A percentile compares a stretch with the other conserved stretches of the same genome.
Conservation (phyloP, 2,113 vertebrate species). For the Microcebus ravelobensis region DNA sequence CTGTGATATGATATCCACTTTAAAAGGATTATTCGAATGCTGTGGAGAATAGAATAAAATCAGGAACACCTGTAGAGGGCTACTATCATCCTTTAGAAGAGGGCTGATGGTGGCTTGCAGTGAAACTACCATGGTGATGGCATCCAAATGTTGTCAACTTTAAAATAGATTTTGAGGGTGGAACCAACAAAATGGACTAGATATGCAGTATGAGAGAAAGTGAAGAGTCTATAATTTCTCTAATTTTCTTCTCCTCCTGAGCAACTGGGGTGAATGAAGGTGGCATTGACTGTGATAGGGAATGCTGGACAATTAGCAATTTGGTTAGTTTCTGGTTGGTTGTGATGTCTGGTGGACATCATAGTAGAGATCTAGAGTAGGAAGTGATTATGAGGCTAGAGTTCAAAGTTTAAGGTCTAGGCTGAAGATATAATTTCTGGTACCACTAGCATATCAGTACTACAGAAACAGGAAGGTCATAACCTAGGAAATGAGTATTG, state of each 20-base stretch:
- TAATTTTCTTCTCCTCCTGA: not conserved
- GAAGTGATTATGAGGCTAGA: not conserved
- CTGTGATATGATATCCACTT: not conserved
- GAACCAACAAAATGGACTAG: not conserved
- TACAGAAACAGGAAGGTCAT: not conserved
- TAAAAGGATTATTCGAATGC: not conserved
- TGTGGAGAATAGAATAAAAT: not conserved
- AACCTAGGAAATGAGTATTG: not conserved
- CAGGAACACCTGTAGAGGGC: not conserved
- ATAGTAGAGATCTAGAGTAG: not conserved
- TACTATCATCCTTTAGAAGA: not conserved
- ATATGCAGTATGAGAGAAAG: not conserved
- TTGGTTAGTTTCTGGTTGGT: not conserved
- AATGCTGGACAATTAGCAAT: not conserved
- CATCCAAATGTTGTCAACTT: not conserved
- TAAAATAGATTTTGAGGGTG: not conserved
- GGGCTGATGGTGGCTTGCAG: not conserved
- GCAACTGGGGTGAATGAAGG: not conserved
- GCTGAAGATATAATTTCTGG: not conserved
- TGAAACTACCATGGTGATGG: fast-evolving
- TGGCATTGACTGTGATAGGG: not conserved
- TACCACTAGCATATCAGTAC: not conserved
- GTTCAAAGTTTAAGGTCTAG: not conserved
- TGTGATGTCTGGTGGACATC: not conserved
- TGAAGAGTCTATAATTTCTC: not conserved